Evolutionary conservation across 2,113 vertebrate genomes (phyloP), one percentile per base, ranked within the genome.

Genomic region (Cottus gobio): DNA sequence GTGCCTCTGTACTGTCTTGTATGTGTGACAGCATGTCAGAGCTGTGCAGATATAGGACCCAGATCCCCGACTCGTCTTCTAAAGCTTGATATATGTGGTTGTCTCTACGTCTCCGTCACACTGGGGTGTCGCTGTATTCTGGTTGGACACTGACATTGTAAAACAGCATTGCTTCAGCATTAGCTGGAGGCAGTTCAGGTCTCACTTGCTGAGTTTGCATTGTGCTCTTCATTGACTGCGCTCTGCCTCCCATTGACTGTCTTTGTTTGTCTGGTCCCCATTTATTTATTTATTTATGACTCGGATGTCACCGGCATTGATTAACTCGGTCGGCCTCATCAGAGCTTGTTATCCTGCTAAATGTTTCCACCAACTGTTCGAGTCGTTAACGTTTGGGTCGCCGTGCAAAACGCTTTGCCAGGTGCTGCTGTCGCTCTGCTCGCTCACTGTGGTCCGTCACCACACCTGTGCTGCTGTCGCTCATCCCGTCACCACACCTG

Each of bases 341-440:
- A 42, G 73, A 79, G 86, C 87, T 89, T 66, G 85, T 87, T 86
- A 90, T 80, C 81, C 79, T 34, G 75, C n/a, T 89, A 79, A 71
- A 28, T 85, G 79, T 80, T 42, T 77, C 56, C 69, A 54, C 74
- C 77, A 71, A 65, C 74, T 60, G 84, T 42, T 83, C 48, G 1
- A 80, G 67, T 77, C 79, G 42, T 87, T 87, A 84, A 68, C 82
- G 66, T 80, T 76, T 54, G 42, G 76, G 75, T 64, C 75, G 42
- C 31, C 15, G 57, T 34, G 52, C 71, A 70, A 50, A 84, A 50
- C 8, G 70, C 48, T 66, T 4, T 71, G 9, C 75, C 80, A 76
- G 83, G 85, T 87, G 86, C 79, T 85, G 11, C 82, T 57, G 82
- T 16, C 30, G 58, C 79, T 88, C 68, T n/a, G n/a, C n/a, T n/a